Percentiles rank a stretch among this genome's conserved stretches.
phyloP scores from a whole-genome alignment of 1,140 invertebrate genomes.

The Drosophila arizonae region DNA sequence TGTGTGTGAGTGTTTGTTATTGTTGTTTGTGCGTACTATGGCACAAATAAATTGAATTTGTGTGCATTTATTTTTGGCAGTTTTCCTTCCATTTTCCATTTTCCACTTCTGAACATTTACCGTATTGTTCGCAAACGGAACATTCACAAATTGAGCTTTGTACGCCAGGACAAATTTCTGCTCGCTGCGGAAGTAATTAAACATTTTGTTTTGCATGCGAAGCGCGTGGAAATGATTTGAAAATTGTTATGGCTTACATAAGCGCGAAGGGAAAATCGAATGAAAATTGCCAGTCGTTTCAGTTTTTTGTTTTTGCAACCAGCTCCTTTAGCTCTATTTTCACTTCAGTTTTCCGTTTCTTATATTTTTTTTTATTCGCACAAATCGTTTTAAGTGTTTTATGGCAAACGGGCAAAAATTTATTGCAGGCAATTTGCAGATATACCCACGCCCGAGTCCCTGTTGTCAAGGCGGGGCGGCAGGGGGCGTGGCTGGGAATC shows the following conservation, averaged over 20 bases:
- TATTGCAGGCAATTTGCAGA: conserved; percentile 78
- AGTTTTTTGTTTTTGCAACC: neutral
- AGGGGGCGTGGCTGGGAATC: conserved; percentile 49
- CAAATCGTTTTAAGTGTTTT: conserved; percentile 80
- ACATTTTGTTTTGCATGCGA: conserved; percentile 56
- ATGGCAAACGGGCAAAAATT: conserved; percentile 74
- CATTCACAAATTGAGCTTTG: conserved; percentile 49
- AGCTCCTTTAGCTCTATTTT: conserved; percentile 7
- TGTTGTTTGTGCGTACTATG: conserved; percentile 41
- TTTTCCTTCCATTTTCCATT: conserved; percentile 43
- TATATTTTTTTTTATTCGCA: conserved; percentile 27
- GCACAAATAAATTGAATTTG: conserved; percentile 51
- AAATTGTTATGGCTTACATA: conserved; percentile 64
- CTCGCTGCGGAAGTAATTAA: conserved; percentile 64
- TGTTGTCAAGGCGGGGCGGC: neutral
- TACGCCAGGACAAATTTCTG: conserved; percentile 50
- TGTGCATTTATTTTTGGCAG: conserved; percentile 55
- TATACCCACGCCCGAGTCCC: conserved; percentile 34
- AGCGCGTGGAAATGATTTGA: conserved; percentile 55
- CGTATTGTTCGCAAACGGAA: conserved; percentile 22
- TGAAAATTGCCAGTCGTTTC: conserved; percentile 44
- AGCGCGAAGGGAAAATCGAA: conserved; percentile 37
- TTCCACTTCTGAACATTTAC: conserved; percentile 28
- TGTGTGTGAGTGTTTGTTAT: conserved; percentile 29
- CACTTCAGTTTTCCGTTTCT: neutral